phyloP scores from a whole-genome alignment of 2,113 vertebrate genomes.

The Chionis minor region DNA sequence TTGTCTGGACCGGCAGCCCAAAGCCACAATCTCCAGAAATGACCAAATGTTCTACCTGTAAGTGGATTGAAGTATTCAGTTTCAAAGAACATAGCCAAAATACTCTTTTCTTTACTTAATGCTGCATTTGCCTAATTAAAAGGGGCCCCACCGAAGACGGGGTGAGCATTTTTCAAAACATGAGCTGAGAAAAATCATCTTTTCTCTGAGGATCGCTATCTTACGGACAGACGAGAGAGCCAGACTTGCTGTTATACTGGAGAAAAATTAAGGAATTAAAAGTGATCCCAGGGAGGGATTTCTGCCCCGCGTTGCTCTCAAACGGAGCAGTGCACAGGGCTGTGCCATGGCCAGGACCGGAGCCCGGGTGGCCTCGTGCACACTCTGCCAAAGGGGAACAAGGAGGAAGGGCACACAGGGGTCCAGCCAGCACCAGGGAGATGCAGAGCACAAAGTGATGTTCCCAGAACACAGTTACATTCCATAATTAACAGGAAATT shows the following conservation, averaged over 20 bases:
- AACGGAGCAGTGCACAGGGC: background rate
- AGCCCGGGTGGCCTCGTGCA: accelerated
- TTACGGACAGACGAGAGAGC: background rate
- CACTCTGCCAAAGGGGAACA: background rate
- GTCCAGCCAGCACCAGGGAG: background rate
- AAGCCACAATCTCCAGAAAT: background rate
- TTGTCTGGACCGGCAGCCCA: background rate
- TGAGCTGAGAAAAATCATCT: background rate
- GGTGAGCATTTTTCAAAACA: background rate
- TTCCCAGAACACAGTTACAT: background rate
- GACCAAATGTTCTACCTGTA: background rate
- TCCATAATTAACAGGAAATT: background rate
- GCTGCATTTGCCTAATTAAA: background rate
- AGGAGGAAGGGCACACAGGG: background rate
- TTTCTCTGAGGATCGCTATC: background rate
- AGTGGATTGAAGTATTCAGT: background rate
- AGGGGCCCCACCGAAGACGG: background rate
- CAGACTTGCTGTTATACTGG: background rate
- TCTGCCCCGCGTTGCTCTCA: background rate
- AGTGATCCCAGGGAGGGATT: background rate
- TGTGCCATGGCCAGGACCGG: background rate
- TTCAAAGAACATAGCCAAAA: background rate
- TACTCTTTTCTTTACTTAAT: background rate
- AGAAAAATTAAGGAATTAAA: background rate
- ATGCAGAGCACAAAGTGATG: background rate